phyloP scores from a whole-genome alignment of 2,888 invertebrate species.

The Atrina japonica region DNA sequence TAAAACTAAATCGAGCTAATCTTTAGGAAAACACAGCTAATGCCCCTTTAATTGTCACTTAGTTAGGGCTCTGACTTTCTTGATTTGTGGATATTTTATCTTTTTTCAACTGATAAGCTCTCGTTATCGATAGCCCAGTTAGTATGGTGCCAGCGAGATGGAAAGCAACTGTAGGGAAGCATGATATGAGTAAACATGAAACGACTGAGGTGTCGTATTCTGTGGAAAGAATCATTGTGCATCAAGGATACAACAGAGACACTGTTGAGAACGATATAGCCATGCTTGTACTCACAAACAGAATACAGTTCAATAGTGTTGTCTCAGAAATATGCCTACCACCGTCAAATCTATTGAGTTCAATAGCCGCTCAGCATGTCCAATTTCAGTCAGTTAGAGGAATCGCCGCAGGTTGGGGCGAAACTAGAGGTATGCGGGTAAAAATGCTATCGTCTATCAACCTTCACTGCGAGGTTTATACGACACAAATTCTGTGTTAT shows the following conservation, averaged over 20 bases:
- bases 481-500: too few relatives aligned
- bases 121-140: conserved; percentile 32
- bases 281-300: conserved; percentile 87
- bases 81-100: too few relatives aligned
- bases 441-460: too few relatives aligned
- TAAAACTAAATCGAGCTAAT: too few relatives aligned
- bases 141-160: conserved; percentile 54
- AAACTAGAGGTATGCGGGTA: conserved; percentile 65
- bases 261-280: conserved; percentile 96
- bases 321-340: conserved; percentile 95
- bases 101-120: too few relatives aligned
- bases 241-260: conserved; percentile 91
- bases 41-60: too few relatives aligned
- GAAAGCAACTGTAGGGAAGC: conserved; percentile 60
- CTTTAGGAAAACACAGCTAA: too few relatives aligned
- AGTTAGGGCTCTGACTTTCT: too few relatives aligned
- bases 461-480: too few relatives aligned
- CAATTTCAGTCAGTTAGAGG: conserved; percentile 83
- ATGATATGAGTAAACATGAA: conserved; percentile 48
- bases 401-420: conserved; percentile 95
- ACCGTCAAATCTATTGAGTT: conserved; percentile 79
- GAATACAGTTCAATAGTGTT: conserved; percentile 81
- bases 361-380: background rate
- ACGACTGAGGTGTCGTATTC: conserved; percentile 46
- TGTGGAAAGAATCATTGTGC: conserved; percentile 82